Evolutionary conservation across 2,888 invertebrate genomes (phyloP).

Genomic region (Nebria brevicollis): DNA sequence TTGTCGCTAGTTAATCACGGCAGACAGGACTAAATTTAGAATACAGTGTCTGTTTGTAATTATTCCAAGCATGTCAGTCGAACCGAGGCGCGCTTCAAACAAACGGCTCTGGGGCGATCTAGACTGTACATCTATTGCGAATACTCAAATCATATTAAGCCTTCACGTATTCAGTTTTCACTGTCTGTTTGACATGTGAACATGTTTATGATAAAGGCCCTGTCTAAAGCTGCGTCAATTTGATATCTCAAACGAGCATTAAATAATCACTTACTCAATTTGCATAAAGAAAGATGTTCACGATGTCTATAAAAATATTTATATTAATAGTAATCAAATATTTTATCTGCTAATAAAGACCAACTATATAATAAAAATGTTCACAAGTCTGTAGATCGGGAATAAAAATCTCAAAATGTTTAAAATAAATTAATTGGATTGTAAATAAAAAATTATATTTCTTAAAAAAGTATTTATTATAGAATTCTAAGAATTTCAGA

Average conservation of each 20-base stretch:
- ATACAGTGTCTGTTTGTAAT: not conserved
- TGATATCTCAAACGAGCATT: not conserved
- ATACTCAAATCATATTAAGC: slow-evolving; percentile 9
- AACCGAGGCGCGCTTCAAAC: not conserved
- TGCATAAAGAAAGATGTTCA: too few relatives aligned
- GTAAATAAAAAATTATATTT: too few relatives aligned
- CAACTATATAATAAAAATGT: too few relatives aligned
- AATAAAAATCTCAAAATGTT: too few relatives aligned
- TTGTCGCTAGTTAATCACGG: not conserved
- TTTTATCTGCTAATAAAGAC: too few relatives aligned
- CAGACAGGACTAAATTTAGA: not conserved
- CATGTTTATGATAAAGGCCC: slow-evolving; percentile 3
- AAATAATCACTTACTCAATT: not conserved
- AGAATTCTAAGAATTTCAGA: too few relatives aligned
- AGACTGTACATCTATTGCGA: not conserved
- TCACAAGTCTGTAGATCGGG: too few relatives aligned
- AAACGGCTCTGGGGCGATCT: slow-evolving; percentile 3
- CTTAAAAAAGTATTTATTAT: too few relatives aligned
- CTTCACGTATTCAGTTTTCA: not conserved
- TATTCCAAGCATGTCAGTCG: slow-evolving; percentile 24
- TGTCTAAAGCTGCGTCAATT: not conserved
- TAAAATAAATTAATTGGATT: too few relatives aligned
- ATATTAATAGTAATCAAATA: too few relatives aligned
- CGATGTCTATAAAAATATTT: too few relatives aligned
- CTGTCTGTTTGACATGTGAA: not conserved